A percentile compares a stretch with the other conserved stretches of the same genome.
These are phyloP conservation scores for Hirtodrosophila alboralis DNA, from an alignment of 2,888 invertebrate genomes.

Conservation along the genomic window DNA sequence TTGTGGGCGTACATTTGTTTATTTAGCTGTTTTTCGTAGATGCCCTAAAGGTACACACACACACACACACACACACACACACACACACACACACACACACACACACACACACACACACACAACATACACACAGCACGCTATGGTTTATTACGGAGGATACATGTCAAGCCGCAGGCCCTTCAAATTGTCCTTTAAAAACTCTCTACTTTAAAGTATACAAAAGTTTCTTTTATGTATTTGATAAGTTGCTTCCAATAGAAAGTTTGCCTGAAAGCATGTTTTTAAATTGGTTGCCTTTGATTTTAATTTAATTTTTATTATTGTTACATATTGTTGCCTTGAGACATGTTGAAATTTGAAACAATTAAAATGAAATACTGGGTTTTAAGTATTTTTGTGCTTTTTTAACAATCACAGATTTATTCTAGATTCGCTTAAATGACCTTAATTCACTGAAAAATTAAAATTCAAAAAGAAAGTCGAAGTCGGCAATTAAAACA, in stretches of 20 bases:
- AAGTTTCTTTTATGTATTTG: constrained; percentile 8
- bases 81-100: constrained; percentile 4
- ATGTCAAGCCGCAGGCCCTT: constrained; percentile 19
- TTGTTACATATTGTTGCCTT: constrained; percentile 1
- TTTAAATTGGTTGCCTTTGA: not conserved
- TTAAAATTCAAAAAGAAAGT: no score
- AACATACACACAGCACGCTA: constrained; percentile 4
- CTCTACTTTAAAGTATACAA: constrained; percentile 2
- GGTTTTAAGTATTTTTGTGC: no score
- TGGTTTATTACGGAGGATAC: constrained; percentile 46
- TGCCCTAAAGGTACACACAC: constrained; percentile 32
- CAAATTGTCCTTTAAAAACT: constrained; percentile 28
- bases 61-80: constrained; percentile 13
- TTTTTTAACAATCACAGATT: no score
- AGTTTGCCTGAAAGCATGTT: not conserved
- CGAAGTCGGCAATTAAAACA: no score
- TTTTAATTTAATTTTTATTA: not conserved
- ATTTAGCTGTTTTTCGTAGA: constrained; percentile 44
- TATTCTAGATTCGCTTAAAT: no score
- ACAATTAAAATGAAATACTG: no score
- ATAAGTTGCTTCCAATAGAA: constrained; percentile 1
- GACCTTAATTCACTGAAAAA: no score
- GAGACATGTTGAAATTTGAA: not conserved
- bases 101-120: constrained; percentile 19
- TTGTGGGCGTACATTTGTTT: constrained; percentile 39